These are phyloP conservation scores for Megamerina dolium DNA, from an alignment of 2,888 invertebrate genomes.

Conservation along the genomic window DNA sequence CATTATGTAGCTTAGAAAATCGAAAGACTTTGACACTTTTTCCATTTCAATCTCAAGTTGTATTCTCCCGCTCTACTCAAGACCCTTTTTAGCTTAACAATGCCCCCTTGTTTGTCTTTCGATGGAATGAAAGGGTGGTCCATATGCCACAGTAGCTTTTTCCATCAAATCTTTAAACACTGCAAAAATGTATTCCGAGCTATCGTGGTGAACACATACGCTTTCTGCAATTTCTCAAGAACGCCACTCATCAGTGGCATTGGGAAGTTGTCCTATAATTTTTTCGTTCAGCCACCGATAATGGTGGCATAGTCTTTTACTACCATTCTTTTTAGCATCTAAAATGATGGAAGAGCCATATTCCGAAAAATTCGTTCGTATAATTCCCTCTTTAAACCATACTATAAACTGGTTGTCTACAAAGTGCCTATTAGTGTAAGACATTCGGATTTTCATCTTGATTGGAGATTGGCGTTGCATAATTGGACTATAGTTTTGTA, in stretches of 20 bases:
- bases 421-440: not conserved
- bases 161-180: not conserved
- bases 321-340: slow-evolving; percentile 6
- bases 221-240: too few relatives aligned
- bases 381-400: slow-evolving; percentile 1
- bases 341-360: slow-evolving; percentile 4
- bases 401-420: not conserved
- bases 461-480: not conserved
- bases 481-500: not conserved
- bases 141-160: not conserved
- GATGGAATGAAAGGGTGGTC: not conserved
- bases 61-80: not conserved
- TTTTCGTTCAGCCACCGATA: too few relatives aligned
- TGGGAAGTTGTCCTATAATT: too few relatives aligned
- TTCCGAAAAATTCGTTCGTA: not conserved
- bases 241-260: too few relatives aligned
- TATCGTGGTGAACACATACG: not conserved
- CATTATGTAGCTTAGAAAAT: not conserved
- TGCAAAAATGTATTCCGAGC: not conserved
- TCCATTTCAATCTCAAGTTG: not conserved
- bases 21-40: not conserved
- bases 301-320: not conserved
- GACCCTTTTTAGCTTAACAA: not conserved
- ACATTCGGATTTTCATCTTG: slow-evolving; percentile 1
- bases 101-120: not conserved